These are phyloP conservation scores for Drusus annulatus DNA, from an alignment of 1,140 invertebrate genomes.

Conservation along the genomic window DNA sequence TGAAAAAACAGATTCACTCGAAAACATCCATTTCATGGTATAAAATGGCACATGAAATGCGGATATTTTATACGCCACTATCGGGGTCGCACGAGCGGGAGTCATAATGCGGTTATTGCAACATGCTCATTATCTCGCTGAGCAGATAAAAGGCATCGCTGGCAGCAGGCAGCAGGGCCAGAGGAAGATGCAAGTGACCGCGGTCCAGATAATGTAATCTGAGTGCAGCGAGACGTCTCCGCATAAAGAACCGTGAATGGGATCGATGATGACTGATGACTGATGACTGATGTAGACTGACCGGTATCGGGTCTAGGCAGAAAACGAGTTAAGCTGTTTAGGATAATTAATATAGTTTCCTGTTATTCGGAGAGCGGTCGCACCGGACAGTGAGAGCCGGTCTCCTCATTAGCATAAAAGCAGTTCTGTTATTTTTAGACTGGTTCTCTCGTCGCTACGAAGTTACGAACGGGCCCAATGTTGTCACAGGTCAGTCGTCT, in stretches of 20 bases:
- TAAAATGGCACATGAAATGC: no score
- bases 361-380: conserved; percentile 35
- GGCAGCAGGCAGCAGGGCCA: background rate
- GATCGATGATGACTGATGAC: background rate
- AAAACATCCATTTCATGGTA: no score
- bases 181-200: background rate
- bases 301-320: background rate
- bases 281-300: background rate
- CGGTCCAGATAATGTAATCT: background rate
- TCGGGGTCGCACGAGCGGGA: no score
- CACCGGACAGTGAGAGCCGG: conserved; percentile 21
- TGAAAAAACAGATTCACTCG: no score
- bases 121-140: no score
- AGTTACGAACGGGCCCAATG: conserved; percentile 34
- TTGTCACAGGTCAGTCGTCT: conserved; percentile 55
- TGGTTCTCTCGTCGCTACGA: conserved; percentile 16
- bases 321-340: background rate
- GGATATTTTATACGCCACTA: no score
- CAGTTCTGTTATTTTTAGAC: conserved; percentile 34
- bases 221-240: no score
- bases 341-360: conserved; percentile 39
- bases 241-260: background rate
- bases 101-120: no score
- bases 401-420: conserved; percentile 51
- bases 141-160: no score